phyloP scores from a whole-genome alignment of 2,888 invertebrate species.

The Hypselothyrea guttata region DNA sequence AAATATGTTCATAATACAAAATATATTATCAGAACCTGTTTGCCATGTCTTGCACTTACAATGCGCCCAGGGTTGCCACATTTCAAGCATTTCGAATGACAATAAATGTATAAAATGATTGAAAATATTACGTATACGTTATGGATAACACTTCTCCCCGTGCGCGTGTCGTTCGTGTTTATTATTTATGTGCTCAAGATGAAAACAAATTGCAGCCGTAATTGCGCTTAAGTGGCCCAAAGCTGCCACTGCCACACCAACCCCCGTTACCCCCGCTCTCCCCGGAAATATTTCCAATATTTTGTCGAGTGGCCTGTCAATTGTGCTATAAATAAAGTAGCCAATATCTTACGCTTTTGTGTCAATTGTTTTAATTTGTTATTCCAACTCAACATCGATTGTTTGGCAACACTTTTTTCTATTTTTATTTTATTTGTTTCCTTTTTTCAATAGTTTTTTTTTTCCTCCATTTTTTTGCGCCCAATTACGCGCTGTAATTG shows the following conservation, averaged over 20 bases:
- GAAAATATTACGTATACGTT: conserved; percentile 71
- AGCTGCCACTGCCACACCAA: conserved; percentile 34
- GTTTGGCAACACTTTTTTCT: conserved; percentile 16
- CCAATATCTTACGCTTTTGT: conserved; percentile 36
- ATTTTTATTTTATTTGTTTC: background rate
- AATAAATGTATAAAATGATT: conserved; percentile 69
- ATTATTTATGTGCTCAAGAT: conserved; percentile 57
- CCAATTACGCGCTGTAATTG: conserved; percentile 54
- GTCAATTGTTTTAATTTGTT: conserved; percentile 59
- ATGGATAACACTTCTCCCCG: background rate
- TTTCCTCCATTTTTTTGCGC: conserved; percentile 22
- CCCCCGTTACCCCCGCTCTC: background rate
- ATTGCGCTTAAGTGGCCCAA: conserved; percentile 69
- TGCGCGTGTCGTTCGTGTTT: conserved; percentile 25
- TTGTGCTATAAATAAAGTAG: conserved; percentile 69
- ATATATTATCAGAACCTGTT: conserved; percentile 63
- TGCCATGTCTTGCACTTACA: conserved; percentile 3
- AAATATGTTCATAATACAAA: conserved; percentile 63
- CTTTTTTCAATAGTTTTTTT: conserved; percentile 6
- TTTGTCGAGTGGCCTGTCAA: conserved; percentile 60
- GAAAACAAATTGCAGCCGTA: conserved; percentile 71
- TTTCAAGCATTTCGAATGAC: conserved; percentile 54
- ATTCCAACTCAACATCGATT: conserved; percentile 10
- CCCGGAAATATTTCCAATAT: conserved; percentile 20
- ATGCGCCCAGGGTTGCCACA: conserved; percentile 52